Evolutionary conservation across 2,888 invertebrate genomes (phyloP), one percentile per base, ranked within the genome.

Genomic region (Melanotus villosus): DNA sequence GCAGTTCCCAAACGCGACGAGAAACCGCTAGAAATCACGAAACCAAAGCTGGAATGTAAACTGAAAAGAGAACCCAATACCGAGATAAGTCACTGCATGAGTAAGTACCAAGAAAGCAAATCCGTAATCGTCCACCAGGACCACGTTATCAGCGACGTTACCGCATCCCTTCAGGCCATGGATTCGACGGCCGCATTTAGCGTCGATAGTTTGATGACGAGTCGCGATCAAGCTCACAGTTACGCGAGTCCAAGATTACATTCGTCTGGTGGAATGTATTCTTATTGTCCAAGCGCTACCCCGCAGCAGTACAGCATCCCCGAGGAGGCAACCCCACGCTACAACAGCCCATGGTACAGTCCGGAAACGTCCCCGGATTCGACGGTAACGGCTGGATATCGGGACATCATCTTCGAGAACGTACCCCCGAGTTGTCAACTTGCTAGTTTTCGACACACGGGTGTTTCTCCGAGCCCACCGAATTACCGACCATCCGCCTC

Each of bases 21-120:
- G 4, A 79, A 81, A 68, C 73, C 77, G 6, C 88, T 91, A 56
- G 91, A 92, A 12, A 80, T 81, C 6, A 74, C 76, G 14, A 80
- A 83, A 62, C 65, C 80, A 7, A 84, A 85, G 71, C 77, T 86
- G 65, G 89, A 89, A 79, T 90, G 91, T 80, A 89, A 91, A 77
- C 92, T 91, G 0, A 92, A 92, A 80, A 85, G 91, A n/a, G 92
- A 92, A 79, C 92, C 92, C 0, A 88, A 88, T 38, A 89, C 88
- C 5, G 91, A 91, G 73, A 73, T 86, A 50, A 82, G 77, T 30
- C 86, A 86, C 65, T 88, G 87, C 75, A 87, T 87, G 86, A 84
- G 81, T 70, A 84, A 78, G 60, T 77, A 78, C 47, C 78, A 80
- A 10, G 83, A 84, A 66, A 78, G 81, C 7, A 84, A 84, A 73